phyloP scores from a whole-genome alignment of 2,113 vertebrate species.

The Atherinomorus stipes region DNA sequence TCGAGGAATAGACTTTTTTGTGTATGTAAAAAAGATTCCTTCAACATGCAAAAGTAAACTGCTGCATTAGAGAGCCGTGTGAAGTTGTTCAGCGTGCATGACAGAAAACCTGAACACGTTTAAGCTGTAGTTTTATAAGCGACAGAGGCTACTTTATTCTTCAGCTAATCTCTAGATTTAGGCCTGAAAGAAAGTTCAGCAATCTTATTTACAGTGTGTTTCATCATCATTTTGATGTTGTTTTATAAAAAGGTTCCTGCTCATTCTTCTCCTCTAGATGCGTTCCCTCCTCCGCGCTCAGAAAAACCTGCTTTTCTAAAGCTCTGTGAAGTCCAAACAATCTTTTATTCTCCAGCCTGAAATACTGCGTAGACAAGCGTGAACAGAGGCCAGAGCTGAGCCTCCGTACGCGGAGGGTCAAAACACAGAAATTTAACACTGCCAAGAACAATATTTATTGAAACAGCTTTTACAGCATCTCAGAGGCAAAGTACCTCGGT shows the following conservation, averaged over 20 bases:
- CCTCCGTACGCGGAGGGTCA: constrained; percentile 53
- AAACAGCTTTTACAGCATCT: constrained; percentile 36
- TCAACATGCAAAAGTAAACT: too few relatives aligned
- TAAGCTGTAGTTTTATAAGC: constrained; percentile 56
- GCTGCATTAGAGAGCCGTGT: background rate
- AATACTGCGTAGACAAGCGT: constrained; percentile 38
- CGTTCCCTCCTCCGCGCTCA: constrained; percentile 30
- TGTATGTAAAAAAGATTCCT: too few relatives aligned
- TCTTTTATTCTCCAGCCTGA: constrained; percentile 53
- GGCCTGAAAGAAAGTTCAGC: constrained; percentile 35
- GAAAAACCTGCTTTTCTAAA: constrained; percentile 1
- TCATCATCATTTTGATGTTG: constrained; percentile 43
- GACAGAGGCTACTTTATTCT: constrained; percentile 69
- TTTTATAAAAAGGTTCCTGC: constrained; percentile 18
- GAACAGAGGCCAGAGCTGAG: constrained; percentile 9
- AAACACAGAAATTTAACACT: constrained; percentile 30
- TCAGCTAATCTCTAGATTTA: constrained; percentile 55
- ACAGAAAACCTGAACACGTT: background rate
- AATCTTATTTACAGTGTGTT: constrained; percentile 58
- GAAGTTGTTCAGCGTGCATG: background rate
- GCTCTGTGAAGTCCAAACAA: constrained; percentile 57
- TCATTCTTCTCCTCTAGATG: constrained; percentile 16
- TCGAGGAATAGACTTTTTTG: too few relatives aligned
- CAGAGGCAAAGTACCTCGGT: constrained; percentile 18
- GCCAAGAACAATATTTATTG: constrained; percentile 56